Percentiles rank a stretch among this genome's conserved stretches.
phyloP scores from a whole-genome alignment of 2,888 invertebrate genomes.

The Drepanosiphum platanoidis region DNA sequence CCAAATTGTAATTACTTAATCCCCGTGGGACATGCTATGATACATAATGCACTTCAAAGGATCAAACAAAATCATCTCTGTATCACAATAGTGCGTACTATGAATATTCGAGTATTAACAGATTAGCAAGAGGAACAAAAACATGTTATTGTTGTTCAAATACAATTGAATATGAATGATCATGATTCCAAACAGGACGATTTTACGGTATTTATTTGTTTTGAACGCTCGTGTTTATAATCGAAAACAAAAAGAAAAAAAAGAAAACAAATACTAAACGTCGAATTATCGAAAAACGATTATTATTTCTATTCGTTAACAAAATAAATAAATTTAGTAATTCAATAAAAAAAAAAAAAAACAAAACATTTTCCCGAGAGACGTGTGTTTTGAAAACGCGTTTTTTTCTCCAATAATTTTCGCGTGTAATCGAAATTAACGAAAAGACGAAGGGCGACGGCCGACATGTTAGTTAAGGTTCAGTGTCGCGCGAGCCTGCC shows the following conservation, averaged over 20 bases:
- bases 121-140: slow-evolving; percentile 8
- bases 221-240: slow-evolving; percentile 2
- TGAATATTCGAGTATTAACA: slow-evolving; percentile 37
- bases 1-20: not conserved
- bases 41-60: slow-evolving; percentile 26
- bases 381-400: no score
- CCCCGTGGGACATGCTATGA: not conserved
- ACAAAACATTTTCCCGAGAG: no score
- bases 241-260: no score
- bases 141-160: slow-evolving; percentile 36
- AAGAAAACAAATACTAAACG: no score
- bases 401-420: no score
- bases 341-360: no score
- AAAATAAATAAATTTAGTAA: no score
- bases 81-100: slow-evolving; percentile 5
- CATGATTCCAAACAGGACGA: not conserved
- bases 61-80: slow-evolving; percentile 23
- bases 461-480: no score
- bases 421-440: no score
- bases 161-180: slow-evolving; percentile 7
- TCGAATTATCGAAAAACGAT: no score
- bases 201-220: slow-evolving; percentile 1
- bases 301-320: no score
- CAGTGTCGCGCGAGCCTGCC: not conserved
- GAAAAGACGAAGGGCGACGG: no score